Percentiles rank a stretch among this genome's conserved stretches.
These are phyloP conservation scores for Zootermopsis nevadensis DNA, from an alignment of 2,888 invertebrate species.

Conservation along the genomic window DNA sequence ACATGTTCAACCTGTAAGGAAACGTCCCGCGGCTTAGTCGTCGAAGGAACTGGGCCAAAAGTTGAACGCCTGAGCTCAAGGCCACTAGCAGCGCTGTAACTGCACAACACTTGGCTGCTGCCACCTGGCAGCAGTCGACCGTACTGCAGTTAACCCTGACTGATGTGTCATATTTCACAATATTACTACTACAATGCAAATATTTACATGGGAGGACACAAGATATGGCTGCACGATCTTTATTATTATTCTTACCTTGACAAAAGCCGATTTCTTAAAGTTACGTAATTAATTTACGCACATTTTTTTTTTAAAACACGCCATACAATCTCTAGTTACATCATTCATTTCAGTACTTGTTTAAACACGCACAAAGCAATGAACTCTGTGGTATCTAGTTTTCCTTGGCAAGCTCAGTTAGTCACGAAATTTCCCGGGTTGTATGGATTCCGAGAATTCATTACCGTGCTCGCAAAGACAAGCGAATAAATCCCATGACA, in stretches of 20 bases:
- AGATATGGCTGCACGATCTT: background rate
- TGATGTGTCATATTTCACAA: no score
- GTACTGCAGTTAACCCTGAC: no score
- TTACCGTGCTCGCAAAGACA: no score
- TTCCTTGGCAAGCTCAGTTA: no score
- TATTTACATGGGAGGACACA: background rate
- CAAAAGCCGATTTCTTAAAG: background rate
- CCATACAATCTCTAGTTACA: no score
- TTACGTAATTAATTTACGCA: background rate
- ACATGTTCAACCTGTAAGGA: constrained; percentile 20
- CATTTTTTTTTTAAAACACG: background rate
- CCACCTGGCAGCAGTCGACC: background rate
- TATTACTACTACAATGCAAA: background rate
- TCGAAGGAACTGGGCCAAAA: constrained; percentile 63
- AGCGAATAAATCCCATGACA: no score
- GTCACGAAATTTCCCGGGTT: no score
- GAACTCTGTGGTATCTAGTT: no score
- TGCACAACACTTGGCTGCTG: background rate
- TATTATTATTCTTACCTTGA: background rate
- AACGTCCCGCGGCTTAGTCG: constrained; percentile 7
- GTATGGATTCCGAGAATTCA: no score
- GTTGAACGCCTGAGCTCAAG: constrained; percentile 62
- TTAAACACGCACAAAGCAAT: no score
- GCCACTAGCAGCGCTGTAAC: constrained; percentile 34
- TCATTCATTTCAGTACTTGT: no score